Conservation (phyloP, 2,113 vertebrate genomes). For the Melanocharis versteri region DNA sequence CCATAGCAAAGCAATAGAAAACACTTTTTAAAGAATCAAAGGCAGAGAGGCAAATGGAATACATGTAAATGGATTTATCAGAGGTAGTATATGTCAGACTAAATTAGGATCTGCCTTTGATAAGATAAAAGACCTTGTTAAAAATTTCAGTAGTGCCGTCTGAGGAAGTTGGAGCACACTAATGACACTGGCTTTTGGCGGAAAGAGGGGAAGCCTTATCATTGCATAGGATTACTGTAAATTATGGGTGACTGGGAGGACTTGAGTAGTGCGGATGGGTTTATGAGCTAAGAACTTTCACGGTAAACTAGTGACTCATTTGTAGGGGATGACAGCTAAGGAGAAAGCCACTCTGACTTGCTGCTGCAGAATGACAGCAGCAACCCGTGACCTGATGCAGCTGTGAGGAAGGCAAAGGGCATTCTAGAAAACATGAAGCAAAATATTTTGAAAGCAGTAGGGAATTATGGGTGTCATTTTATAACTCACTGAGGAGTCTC, state of each 20-base stretch:
- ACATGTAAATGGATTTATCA: neutral
- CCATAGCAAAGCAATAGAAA: neutral
- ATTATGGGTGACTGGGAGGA: neutral
- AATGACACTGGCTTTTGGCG: neutral
- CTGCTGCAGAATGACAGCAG: rapidly evolving
- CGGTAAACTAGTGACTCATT: neutral
- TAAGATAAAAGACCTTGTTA: conserved; percentile 1
- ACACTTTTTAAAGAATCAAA: neutral
- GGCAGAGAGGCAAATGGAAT: neutral
- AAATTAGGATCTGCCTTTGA: conserved; percentile 6
- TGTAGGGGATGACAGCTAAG: neutral
- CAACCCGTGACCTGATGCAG: rapidly evolving
- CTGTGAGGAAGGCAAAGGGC: neutral
- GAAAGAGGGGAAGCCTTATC: neutral
- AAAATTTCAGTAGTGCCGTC: conserved; percentile 4
- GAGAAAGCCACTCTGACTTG: neutral
- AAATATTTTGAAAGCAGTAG: neutral
- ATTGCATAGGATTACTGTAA: neutral
- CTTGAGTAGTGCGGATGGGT: neutral
- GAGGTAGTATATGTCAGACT: neutral
- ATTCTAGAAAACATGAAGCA: neutral
- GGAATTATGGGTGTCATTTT: neutral
- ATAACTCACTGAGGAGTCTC: neutral
- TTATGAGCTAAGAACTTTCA: neutral
- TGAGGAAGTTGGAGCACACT: neutral